A percentile compares a stretch with the other conserved stretches of the same genome.
Conservation (phyloP, 2,888 invertebrate species). For the Tromatobia lineatoria region DNA sequence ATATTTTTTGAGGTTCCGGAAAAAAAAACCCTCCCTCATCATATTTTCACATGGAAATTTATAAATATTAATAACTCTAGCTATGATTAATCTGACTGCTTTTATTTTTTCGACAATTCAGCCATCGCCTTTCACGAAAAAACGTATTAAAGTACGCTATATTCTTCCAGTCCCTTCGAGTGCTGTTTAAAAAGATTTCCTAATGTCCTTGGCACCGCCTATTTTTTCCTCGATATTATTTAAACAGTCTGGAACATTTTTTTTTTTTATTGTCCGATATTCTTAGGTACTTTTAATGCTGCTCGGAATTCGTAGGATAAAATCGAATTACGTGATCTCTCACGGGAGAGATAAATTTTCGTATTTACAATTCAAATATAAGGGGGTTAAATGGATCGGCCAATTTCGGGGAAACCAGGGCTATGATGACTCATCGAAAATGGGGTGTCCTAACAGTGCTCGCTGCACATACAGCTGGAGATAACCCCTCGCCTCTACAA, state of each 20-base stretch:
- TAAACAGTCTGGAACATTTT: background rate
- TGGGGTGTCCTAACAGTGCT: slow-evolving; percentile 17
- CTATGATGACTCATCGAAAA: slow-evolving; percentile 47
- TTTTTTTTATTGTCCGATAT: background rate
- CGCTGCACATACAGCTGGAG: slow-evolving; percentile 25
- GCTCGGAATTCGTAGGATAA: background rate
- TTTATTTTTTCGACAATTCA: background rate
- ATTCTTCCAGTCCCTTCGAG: background rate
- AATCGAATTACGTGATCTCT: slow-evolving; percentile 1
- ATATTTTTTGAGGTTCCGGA: too few species aligned
- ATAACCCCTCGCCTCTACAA: slow-evolving; percentile 36
- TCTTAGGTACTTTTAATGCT: background rate
- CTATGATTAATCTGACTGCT: background rate
- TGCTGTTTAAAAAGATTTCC: background rate
- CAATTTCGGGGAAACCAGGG: slow-evolving; percentile 18
- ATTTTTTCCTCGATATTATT: background rate
- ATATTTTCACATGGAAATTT: too few species aligned
- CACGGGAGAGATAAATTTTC: slow-evolving; percentile 17
- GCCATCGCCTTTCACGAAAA: background rate
- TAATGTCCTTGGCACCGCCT: background rate
- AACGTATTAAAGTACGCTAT: background rate
- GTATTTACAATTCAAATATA: slow-evolving; percentile 32
- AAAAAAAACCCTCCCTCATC: too few species aligned
- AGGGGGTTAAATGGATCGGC: slow-evolving; percentile 16
- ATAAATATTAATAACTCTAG: too few species aligned